Conservation (phyloP, 2,113 vertebrate species). For the Cheirogaleus medius region DNA sequence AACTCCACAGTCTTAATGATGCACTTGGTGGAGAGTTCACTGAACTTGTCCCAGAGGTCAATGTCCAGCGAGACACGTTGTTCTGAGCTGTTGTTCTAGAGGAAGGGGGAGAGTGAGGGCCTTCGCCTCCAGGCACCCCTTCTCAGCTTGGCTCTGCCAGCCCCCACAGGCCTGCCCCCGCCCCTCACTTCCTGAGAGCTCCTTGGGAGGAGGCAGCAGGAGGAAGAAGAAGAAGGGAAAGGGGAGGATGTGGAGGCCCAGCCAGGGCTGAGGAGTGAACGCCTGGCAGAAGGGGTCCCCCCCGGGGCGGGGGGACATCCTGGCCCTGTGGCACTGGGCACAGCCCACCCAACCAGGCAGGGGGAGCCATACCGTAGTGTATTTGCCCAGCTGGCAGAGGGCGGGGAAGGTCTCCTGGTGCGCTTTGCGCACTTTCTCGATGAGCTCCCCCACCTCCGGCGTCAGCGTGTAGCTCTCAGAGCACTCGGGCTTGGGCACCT, state of each 20-base stretch:
- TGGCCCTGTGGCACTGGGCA: neutral
- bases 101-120: neutral
- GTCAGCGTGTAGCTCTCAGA: slow-evolving; percentile 94
- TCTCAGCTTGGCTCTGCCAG: neutral
- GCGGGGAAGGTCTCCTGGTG: slow-evolving; percentile 98
- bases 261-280: neutral
- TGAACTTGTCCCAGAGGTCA: slow-evolving; percentile 99
- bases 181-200: neutral
- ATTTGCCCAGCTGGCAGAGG: slow-evolving; percentile 98
- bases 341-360: fast-evolving
- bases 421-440: slow-evolving; percentile 97
- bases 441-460: slow-evolving; percentile 96
- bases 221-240: neutral
- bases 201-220: neutral
- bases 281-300: neutral
- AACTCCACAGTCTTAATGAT: slow-evolving; percentile 99
- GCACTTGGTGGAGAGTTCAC: slow-evolving; percentile 98
- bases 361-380: slow-evolving; percentile 93
- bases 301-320: neutral
- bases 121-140: neutral
- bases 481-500: slow-evolving; percentile 94
- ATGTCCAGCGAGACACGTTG: slow-evolving; percentile 95
- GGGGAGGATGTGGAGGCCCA: fast-evolving
- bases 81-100: slow-evolving; percentile 97
- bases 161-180: neutral